Conservation (phyloP, 2,113 vertebrate genomes). For the Cygnus buccinator region DNA sequence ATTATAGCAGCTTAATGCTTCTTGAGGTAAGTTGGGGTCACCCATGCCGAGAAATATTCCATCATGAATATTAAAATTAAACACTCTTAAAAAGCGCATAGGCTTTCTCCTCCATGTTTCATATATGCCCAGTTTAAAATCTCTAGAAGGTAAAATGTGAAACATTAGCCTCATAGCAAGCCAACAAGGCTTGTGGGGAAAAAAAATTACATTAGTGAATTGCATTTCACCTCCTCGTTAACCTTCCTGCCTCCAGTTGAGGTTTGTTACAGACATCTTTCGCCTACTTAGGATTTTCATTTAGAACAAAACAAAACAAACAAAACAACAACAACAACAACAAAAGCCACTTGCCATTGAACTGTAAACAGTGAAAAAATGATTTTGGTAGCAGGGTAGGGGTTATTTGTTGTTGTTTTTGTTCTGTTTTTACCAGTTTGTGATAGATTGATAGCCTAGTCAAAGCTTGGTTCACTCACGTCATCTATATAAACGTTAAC, state of each 20-base stretch:
- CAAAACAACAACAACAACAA: no score
- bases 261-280: not conserved
- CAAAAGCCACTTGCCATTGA: not conserved
- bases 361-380: not conserved
- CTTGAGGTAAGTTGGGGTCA: not conserved
- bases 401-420: not conserved
- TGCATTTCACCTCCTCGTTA: not conserved
- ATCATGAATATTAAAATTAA: not conserved
- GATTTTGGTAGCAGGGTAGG: not conserved
- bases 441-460: not conserved
- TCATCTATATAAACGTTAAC: not conserved
- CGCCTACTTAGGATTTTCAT: not conserved
- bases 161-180: not conserved
- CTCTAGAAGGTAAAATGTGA: not conserved
- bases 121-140: not conserved
- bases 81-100: not conserved
- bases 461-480: not conserved
- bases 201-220: not conserved
- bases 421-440: not conserved
- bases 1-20: slow-evolving; percentile 2
- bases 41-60: not conserved
- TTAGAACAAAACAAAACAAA: not conserved
- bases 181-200: not conserved
- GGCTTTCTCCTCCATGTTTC: not conserved
- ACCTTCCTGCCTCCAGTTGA: not conserved